These are phyloP conservation scores for Drosophila sproati DNA, from an alignment of 1,140 invertebrate genomes.

Conservation along the genomic window DNA sequence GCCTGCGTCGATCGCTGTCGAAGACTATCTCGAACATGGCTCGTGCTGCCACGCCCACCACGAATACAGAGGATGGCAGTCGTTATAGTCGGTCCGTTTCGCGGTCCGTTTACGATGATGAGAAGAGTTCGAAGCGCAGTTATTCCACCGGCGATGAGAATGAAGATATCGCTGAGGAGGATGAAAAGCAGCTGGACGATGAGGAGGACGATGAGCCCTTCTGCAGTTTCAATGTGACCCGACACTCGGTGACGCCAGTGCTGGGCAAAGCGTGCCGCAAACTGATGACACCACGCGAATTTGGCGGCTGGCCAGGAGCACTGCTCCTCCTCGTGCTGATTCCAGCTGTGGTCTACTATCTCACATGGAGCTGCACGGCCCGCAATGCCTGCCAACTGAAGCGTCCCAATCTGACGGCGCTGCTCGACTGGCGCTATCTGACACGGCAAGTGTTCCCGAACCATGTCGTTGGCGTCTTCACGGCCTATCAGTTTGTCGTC, in stretches of 20 bases:
- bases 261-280: slow-evolving; percentile 45
- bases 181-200: slow-evolving; percentile 35
- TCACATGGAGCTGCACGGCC: slow-evolving; percentile 81
- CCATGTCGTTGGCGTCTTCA: slow-evolving; percentile 69
- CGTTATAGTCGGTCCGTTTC: slow-evolving; percentile 78
- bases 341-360: slow-evolving; percentile 63
- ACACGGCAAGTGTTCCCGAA: slow-evolving; percentile 75
- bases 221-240: slow-evolving; percentile 67
- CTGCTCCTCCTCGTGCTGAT: slow-evolving; percentile 62
- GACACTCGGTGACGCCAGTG: slow-evolving; percentile 28
- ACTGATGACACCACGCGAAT: slow-evolving; percentile 64
- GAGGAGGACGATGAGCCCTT: slow-evolving; percentile 60
- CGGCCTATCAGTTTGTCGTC: slow-evolving; percentile 74
- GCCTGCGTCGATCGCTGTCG: slow-evolving; percentile 72
- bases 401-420: slow-evolving; percentile 50
- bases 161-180: slow-evolving; percentile 67
- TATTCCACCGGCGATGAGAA: slow-evolving; percentile 85
- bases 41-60: slow-evolving; percentile 42
- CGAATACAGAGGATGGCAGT: slow-evolving; percentile 69
- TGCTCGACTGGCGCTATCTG: slow-evolving; percentile 61
- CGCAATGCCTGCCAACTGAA: slow-evolving; percentile 80
- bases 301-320: slow-evolving; percentile 79
- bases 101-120: slow-evolving; percentile 76
- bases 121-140: slow-evolving; percentile 76
- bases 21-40: slow-evolving; percentile 63